Base-by-base conservation (phyloP, 2,797 vertebrate species). In the Eupleurogrammus muticus region DNA sequence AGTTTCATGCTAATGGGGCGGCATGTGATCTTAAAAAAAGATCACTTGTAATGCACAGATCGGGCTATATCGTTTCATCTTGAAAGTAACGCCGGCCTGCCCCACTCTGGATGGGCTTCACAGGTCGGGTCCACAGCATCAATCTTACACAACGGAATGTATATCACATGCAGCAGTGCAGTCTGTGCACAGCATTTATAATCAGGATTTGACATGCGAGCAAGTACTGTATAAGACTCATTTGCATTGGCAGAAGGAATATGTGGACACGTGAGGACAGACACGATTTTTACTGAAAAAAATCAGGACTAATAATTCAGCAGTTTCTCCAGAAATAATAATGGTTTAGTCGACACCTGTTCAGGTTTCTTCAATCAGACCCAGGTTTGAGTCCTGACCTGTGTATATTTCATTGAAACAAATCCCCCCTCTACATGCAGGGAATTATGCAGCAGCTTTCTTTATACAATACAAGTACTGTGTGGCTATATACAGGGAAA, bases 41-140 rank as follows among this genome's bases (percentile, higher is more conserved):
- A 89, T 83, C 77, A 62, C 70, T 79, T 16, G 69, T 72, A 64
- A 79, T 38, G 60, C 73, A 56, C 9, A 46, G 68, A 66, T 36
- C 51, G 21, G 74, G 79, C 67, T 11, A n/a, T 28, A 38, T 42
- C 82, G 68, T 89, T 89, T 90, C 80, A 92, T 90, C 85, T 84
- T 88, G 76, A 84, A 87, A 83, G 84, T 11, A 78, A 53, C 23
- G 16, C 70, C 50, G 42, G 46, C 58, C 17, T 51, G 23, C 49
- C 23, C 13, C 4, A 5, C 24, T 3, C 60, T 72, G 56, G 54
- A 72, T 19, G 42, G 49, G 10, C 70, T 75, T 73, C 71, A 80
- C 66, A 75, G 46, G 72, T 34, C 17, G 0, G 58, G 53, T 60
- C 17, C 44, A 11, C 46, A 47, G 49, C 63, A 53, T 79, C 62